Conservation (phyloP, 1,140 invertebrate genomes). For the Drosophila dunni region DNA sequence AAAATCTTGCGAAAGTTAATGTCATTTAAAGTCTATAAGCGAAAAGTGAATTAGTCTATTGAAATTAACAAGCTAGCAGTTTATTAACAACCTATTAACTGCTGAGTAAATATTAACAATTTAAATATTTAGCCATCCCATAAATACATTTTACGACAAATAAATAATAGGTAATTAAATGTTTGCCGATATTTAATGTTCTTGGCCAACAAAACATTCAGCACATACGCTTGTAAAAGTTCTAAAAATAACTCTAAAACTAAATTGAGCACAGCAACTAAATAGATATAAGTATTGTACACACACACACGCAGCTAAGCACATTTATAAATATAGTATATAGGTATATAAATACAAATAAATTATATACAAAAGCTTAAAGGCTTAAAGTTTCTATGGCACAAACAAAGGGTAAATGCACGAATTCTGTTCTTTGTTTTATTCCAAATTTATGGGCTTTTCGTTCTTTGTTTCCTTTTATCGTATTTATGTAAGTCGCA, state of each 20-base stretch:
- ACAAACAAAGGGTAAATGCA: conserved; percentile 28
- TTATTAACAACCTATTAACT: conserved; percentile 4
- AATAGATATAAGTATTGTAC: conserved; percentile 12
- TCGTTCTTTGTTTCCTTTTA: conserved; percentile 39
- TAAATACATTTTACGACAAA: conserved; percentile 19
- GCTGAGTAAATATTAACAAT: neutral
- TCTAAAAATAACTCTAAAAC: conserved; percentile 46
- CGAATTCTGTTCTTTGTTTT: conserved; percentile 45
- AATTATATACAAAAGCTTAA: conserved; percentile 39
- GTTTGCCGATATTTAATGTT: conserved; percentile 10
- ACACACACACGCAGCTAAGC: neutral
- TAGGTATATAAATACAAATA: conserved; percentile 26
- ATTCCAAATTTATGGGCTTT: conserved; percentile 44
- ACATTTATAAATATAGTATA: neutral
- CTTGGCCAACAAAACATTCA: conserved; percentile 26
- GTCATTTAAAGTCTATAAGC: neutral
- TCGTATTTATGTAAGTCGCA: conserved; percentile 42
- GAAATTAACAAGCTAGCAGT: too few species aligned
- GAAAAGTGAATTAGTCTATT: neutral
- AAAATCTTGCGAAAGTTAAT: neutral
- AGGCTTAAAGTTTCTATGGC: conserved; percentile 41
- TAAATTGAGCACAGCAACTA: conserved; percentile 48
- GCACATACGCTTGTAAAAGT: conserved; percentile 45
- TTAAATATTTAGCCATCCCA: neutral
- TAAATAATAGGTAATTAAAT: conserved; percentile 31